Evolutionary conservation across 1,140 invertebrate species (phyloP).

Genomic region (Pachyrhynchus sulphureomaculatus): DNA sequence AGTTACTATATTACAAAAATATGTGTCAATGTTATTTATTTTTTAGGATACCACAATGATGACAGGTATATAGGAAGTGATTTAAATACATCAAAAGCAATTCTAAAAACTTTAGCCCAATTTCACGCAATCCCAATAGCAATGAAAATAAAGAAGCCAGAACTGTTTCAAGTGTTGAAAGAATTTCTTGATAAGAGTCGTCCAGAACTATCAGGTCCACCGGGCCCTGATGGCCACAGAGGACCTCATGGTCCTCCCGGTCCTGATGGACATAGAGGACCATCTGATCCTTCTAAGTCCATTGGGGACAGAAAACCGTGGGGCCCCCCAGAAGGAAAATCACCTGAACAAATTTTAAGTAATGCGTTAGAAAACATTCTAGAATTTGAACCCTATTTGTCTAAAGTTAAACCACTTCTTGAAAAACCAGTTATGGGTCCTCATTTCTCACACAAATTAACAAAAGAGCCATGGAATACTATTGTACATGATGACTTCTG

Average conservation of each 20-base stretch:
- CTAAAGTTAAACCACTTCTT: background rate
- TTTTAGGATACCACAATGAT: slow-evolving; percentile 52
- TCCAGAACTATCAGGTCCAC: background rate
- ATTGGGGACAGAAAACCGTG: background rate
- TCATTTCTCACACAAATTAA: background rate
- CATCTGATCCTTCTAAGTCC: too few species aligned
- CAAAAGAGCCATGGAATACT: slow-evolving; percentile 53
- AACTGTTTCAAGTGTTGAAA: slow-evolving; percentile 52
- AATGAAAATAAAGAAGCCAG: slow-evolving; percentile 54
- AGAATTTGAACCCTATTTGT: background rate
- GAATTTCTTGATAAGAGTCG: slow-evolving; percentile 41
- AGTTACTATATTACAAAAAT: background rate
- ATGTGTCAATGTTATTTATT: background rate
- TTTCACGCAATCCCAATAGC: slow-evolving; percentile 62
- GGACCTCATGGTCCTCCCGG: too few species aligned
- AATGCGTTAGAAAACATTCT: background rate
- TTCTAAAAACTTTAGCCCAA: slow-evolving; percentile 55
- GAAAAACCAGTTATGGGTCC: background rate
- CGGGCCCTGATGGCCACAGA: too few species aligned
- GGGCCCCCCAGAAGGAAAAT: background rate
- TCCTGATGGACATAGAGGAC: too few species aligned
- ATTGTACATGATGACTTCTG: slow-evolving; percentile 63
- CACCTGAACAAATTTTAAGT: background rate
- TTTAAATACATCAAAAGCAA: slow-evolving; percentile 52
- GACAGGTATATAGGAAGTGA: slow-evolving; percentile 56